Base-by-base conservation (phyloP, 2,113 vertebrate species). In the Varanus komodoensis region DNA sequence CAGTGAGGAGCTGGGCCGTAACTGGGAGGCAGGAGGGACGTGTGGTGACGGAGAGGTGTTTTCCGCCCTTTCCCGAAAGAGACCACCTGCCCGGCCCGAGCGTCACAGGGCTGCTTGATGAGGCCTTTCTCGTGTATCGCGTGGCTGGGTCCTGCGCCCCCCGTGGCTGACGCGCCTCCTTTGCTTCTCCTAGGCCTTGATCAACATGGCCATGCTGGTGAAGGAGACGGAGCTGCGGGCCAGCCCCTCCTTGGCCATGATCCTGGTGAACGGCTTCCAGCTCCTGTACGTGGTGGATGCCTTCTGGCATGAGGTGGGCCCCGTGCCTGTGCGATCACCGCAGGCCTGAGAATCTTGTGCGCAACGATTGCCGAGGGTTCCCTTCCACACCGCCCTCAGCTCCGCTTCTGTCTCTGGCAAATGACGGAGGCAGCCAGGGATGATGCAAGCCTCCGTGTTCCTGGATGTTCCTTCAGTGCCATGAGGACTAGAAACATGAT, bases 201-300 rank as follows among this genome's bases (percentile, higher is more conserved):
- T 99, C 74, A 99, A 99, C 96, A 91, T 98, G 23, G 97, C 97
- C 48, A 97, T 99, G 97, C 92, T 99, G 94, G 93, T 98, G 95
- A 98, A 97, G 93, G 98, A 99, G 91, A 97, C 96, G 8, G 97
- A 99, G 91, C 96, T 98, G 7, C 96, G 95, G 57, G 98, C 97
- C 1, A 96, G 96, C n/a, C 97, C 98, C 1, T 99, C 98, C 1
- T 94, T 98, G 27, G 97, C 98, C 89, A 98, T 99, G 98, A 95
- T 98, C 48, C 96, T 99, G 90, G 98, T 99, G 74, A 99, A 98
- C 64, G 89, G 92, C 89, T 99, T 99, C 95, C 98, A 99, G 96
- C 94, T 98, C 69, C 96, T 99, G 34, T 99, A 99, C 1, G 98
- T 99, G 83, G 96, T 95, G 0, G 98, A 99, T 1, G 98, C 98